Evolutionary conservation across 1,140 invertebrate species (phyloP), one percentile per base, ranked within the genome.

Genomic region (Aphidius ervi): DNA sequence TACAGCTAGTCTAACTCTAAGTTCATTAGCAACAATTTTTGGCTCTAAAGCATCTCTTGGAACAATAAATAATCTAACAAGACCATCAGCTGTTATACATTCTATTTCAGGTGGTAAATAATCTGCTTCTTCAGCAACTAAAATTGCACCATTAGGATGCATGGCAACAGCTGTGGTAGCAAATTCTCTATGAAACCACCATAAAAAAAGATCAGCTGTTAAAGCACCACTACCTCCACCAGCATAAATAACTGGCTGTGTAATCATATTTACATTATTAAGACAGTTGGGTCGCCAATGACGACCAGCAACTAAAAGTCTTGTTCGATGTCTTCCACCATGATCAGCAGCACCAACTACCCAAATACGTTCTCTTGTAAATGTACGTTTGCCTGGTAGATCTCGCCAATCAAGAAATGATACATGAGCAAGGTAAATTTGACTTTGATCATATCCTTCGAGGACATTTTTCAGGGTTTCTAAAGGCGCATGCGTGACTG

Each of bases 151-250:
- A 5, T 74, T 65, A 2, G 77, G 74, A 58, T 83, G 80, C 65
- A 83, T 74, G 5, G 81, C 76, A 58, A 81, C 71, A 0, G 80
- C 81, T 0, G 80, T 79, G 0, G 80, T 77, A 0, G 76, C 79
- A 60, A 84, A 83, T 59, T 83, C 82, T 4, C 73, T 71, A 37
- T 78, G 79, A 48, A 83, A 82, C 82, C 82, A 83, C 82, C 82
- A 83, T 5, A 78, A 70, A 42, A 83, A 83, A 2, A 84, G 69
- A 58, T 82, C 80, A 0, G 77, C 70, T 0, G 82, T 83, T 0
- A 82, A 66, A 1, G 69, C 69, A 5, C 80, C 82, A 6, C 76
- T 75, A 8, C 82, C 82, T 5, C 82, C 82, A 1, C 81, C 81
- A 0, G 82, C 82, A 60, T 83, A 83, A 6, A 83, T 76, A 1